Evolutionary conservation across 2,888 invertebrate genomes (phyloP).

Genomic region (Epinotia bilunana): DNA sequence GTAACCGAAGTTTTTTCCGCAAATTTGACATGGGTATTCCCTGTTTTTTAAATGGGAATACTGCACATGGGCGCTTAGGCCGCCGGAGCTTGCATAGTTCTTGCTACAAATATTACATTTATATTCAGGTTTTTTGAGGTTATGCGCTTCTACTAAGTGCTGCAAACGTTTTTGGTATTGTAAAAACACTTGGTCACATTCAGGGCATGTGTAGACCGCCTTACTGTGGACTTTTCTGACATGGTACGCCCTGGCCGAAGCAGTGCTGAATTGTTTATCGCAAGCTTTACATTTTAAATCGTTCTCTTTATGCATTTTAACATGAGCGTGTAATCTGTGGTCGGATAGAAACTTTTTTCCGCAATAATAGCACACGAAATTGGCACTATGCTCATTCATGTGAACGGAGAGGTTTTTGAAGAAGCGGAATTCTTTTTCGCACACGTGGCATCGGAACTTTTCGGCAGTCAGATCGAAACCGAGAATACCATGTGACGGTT

Average conservation of each 20-base stretch:
- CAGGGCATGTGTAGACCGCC: constrained; percentile 50
- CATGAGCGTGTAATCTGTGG: constrained; percentile 51
- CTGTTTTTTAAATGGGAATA: constrained; percentile 48
- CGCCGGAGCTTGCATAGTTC: constrained; percentile 48
- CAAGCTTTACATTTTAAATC: constrained; percentile 51
- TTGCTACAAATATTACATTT: constrained; percentile 48
- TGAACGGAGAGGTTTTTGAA: constrained; percentile 56
- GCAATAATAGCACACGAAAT: constrained; percentile 63
- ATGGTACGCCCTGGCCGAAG: constrained; percentile 49
- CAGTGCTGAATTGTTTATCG: constrained; percentile 46
- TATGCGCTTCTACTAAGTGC: constrained; percentile 48
- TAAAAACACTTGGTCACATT: constrained; percentile 47
- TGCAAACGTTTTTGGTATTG: constrained; percentile 48
- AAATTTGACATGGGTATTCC: constrained; percentile 48
- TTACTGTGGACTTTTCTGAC: constrained; percentile 50
- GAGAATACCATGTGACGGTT: constrained; percentile 51
- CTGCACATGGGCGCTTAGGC: constrained; percentile 46
- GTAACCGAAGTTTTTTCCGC: constrained; percentile 48
- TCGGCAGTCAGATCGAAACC: constrained; percentile 52
- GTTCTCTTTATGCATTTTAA: constrained; percentile 48
- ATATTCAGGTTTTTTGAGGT: constrained; percentile 48
- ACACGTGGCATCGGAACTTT: constrained; percentile 50
- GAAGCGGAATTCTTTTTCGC: constrained; percentile 51
- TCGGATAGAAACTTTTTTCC: constrained; percentile 57
- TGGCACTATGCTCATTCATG: constrained; percentile 64